A percentile compares a stretch with the other conserved stretches of the same genome.
These are phyloP conservation scores for Chaetura pelagica DNA, from an alignment of 2,113 vertebrate species.

Conservation along the genomic window DNA sequence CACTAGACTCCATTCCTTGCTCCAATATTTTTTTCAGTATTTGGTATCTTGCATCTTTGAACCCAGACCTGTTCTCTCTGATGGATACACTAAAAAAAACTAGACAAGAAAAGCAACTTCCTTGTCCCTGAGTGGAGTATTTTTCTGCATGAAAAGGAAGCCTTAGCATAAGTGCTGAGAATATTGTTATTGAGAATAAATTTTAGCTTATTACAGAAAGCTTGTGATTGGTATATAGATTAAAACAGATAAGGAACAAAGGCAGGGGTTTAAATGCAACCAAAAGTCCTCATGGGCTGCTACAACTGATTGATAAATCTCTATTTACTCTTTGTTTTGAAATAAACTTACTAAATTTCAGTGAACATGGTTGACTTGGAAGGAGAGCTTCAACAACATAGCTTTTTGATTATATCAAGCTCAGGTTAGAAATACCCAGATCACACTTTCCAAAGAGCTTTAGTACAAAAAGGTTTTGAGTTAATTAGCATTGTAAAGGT, in stretches of 20 bases:
- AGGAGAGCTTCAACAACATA: background rate
- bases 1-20: background rate
- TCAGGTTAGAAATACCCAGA: background rate
- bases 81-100: background rate
- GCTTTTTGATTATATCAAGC: background rate
- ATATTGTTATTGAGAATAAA: background rate
- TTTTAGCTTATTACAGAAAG: background rate
- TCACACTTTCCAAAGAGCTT: background rate
- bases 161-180: background rate
- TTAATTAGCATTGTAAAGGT: background rate
- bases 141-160: background rate
- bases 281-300: background rate
- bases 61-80: background rate
- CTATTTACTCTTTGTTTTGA: background rate
- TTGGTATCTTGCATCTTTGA: background rate
- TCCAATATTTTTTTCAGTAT: background rate
- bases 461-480: background rate
- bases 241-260: background rate
- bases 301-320: background rate
- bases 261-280: background rate
- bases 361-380: background rate
- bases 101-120: background rate
- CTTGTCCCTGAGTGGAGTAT: background rate
- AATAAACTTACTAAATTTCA: background rate
- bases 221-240: background rate